Evolutionary conservation across 2,797 vertebrate genomes (phyloP), one percentile per base, ranked within the genome.

Genomic region (Micrastur ruficollis): DNA sequence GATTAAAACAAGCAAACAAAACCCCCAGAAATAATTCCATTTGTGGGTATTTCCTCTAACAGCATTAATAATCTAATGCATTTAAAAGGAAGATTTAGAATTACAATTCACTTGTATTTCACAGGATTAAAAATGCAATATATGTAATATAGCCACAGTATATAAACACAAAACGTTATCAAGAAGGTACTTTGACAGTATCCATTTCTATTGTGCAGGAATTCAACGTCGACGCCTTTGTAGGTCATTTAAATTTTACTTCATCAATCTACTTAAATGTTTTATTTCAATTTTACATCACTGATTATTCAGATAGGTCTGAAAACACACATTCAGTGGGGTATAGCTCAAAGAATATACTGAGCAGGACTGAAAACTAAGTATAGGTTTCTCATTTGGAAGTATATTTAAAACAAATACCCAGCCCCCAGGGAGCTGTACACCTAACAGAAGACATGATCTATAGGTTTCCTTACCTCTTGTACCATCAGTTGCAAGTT

Each of bases 41-140:
- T 97, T 91, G 89, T 40, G 92, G 90, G 72, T 32, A 96, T 85
- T 97, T 85, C 90, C 93, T 97, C 95, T 94, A 97, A 92, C 93
- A 91, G 90, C 89, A 93, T 96, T 95, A 97, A 95, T 91, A 95
- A 89, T 47, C 93, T 87, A 90, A 94, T 93, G 74, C 86, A 91
- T 93, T 96, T 92, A 93, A 95, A 97, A 95, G 89, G 81, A 93
- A 93, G 92, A 86, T 95, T 92, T 78, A 81, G 92, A 85, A 87
- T 90, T 82, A 59, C 56, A 85, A 93, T 85, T 96, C 95, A 84
- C 82, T 95, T 62, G 66, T 80, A 91, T 93, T 81, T 95, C 87
- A 88, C 80, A 32, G 93, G 93, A 96, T 95, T 97, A 93, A 94
- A 93, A 93, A 92, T 47, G 91, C 83, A 92, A 93, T 94, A 90